Conservation (phyloP, 2,113 vertebrate genomes). For the Forbesichthys papilliferus region DNA sequence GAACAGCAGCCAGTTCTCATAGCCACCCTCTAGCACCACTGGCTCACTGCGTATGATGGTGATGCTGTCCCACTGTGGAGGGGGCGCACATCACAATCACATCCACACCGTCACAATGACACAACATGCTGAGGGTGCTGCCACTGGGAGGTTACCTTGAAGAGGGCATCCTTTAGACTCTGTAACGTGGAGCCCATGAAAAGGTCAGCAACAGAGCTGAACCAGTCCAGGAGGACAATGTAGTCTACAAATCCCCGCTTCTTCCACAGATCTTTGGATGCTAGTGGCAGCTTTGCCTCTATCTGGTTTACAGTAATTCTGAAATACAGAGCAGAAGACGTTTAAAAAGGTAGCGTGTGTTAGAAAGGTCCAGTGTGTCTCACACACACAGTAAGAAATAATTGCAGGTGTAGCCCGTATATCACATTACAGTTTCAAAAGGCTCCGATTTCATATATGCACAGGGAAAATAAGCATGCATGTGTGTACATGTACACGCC, state of each 20-base stretch:
- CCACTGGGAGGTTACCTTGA: conserved; percentile 77
- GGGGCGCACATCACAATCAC: neutral
- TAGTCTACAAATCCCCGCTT: conserved; percentile 86
- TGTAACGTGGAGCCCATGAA: conserved; percentile 86
- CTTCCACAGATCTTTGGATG: conserved; percentile 85
- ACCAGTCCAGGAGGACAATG: conserved; percentile 93
- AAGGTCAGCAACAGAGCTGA: conserved; percentile 87
- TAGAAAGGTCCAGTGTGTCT: neutral
- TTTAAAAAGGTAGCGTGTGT: neutral
- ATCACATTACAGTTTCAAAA: no score
- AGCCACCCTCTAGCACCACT: conserved; percentile 92
- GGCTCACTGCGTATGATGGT: conserved; percentile 88
- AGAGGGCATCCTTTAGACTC: conserved; percentile 97
- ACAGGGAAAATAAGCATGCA: no score
- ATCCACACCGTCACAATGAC: neutral
- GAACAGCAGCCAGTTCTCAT: conserved; percentile 96
- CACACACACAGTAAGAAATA: neutral
- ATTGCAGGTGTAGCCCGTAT: no score
- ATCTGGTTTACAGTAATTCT: conserved; percentile 91
- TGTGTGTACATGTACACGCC: no score
- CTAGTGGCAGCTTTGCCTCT: conserved; percentile 86
- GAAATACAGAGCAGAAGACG: conserved; percentile 34
- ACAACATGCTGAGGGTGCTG: no score
- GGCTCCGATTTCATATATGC: no score
- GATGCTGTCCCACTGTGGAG: conserved; percentile 91